Conservation (phyloP, 2,888 invertebrate species). For the Ctena decussata region DNA sequence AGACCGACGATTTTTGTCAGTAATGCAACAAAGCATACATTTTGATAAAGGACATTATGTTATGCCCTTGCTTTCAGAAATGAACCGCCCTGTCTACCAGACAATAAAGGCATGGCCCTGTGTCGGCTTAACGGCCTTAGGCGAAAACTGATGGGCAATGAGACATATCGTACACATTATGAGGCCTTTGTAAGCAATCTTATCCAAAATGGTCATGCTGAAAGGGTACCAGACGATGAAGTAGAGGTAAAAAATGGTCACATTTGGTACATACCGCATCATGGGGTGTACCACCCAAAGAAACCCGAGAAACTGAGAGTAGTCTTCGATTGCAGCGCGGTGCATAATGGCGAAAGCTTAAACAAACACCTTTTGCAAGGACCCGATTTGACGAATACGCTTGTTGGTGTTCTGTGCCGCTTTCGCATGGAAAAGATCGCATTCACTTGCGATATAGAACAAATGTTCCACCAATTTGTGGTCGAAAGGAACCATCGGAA, state of each 20-base stretch:
- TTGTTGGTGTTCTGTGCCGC: too few relatives aligned
- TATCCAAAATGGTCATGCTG: slow-evolving; percentile 19
- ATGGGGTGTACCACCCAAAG: too few relatives aligned
- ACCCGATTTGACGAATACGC: too few relatives aligned
- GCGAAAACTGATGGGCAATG: background rate
- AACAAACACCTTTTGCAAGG: too few relatives aligned
- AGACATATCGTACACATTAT: slow-evolving; percentile 19
- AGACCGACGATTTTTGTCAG: slow-evolving; percentile 16
- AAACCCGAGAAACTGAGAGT: too few relatives aligned
- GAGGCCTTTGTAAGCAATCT: slow-evolving; percentile 13
- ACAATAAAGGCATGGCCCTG: slow-evolving; percentile 32
- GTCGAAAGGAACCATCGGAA: too few relatives aligned
- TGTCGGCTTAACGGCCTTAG: slow-evolving; percentile 10
- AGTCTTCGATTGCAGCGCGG: too few relatives aligned
- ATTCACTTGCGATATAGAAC: too few relatives aligned
- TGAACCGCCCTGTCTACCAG: slow-evolving; percentile 8
- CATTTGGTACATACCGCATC: too few relatives aligned
- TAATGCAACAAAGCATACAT: background rate
- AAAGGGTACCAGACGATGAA: slow-evolving; percentile 33
- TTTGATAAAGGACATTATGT: slow-evolving; percentile 24
- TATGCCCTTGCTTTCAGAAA: slow-evolving; percentile 47
- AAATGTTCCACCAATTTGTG: too few relatives aligned
- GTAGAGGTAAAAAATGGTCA: slow-evolving; percentile 16
- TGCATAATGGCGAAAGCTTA: too few relatives aligned
- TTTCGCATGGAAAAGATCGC: too few relatives aligned